phyloP scores from a whole-genome alignment of 2,113 vertebrate genomes.

The Carlito syrichta region DNA sequence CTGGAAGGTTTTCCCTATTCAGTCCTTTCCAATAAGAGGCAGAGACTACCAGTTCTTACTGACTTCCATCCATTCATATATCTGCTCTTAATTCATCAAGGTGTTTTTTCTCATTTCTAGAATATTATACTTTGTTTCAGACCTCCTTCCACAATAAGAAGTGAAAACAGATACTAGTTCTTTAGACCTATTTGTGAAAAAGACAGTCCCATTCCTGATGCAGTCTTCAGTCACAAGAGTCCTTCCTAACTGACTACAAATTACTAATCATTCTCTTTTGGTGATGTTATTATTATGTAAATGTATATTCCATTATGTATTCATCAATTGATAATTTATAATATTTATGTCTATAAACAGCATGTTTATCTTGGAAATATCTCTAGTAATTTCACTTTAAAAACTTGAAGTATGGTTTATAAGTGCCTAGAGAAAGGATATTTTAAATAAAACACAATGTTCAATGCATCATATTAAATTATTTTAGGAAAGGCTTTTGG shows the following conservation, averaged over 20 bases:
- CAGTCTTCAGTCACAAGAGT: background rate
- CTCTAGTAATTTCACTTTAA: constrained; percentile 29
- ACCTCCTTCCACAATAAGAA: constrained; percentile 20
- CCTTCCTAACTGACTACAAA: background rate
- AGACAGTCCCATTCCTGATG: background rate
- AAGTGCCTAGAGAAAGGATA: background rate
- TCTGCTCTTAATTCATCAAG: constrained; percentile 34
- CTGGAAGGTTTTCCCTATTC: background rate
- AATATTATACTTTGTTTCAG: constrained; percentile 30
- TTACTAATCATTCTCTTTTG: background rate
- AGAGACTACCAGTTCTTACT: background rate
- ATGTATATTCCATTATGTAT: background rate
- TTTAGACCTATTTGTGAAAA: background rate
- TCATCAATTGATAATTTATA: background rate
- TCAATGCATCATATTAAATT: constrained; percentile 9
- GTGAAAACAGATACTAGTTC: constrained; percentile 29
- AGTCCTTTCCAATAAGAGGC: constrained; percentile 19
- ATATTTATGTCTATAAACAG: background rate
- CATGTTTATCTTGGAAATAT: constrained; percentile 33
- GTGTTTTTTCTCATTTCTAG: constrained; percentile 51
- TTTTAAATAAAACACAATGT: constrained; percentile 19
- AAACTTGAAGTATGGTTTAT: constrained; percentile 21
- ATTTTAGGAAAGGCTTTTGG: background rate
- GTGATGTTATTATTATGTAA: background rate
- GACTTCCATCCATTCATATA: constrained; percentile 5